A percentile compares a stretch with the other conserved stretches of the same genome.
Conservation (phyloP, 2,888 invertebrate species). For the Drosophila ustulata region DNA sequence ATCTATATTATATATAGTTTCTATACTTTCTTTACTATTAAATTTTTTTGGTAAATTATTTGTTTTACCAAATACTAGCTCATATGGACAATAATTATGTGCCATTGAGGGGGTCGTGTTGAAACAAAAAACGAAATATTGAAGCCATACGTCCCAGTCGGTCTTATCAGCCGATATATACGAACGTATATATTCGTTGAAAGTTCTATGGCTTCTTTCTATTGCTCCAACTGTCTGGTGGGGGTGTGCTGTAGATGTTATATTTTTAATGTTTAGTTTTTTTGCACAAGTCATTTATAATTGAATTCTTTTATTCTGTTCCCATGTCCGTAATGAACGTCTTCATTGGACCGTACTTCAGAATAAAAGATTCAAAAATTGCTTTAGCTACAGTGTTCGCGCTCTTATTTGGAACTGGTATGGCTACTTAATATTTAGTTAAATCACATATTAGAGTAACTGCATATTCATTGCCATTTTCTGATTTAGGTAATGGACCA, state of each 20-base stretch:
- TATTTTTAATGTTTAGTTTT: conserved; percentile 9
- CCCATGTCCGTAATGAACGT: no score
- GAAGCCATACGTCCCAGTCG: conserved; percentile 26
- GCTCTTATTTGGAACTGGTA: no score
- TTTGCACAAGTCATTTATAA: no score
- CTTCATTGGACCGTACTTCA: no score
- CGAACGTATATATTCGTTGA: conserved; percentile 7
- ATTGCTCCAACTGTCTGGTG: conserved; percentile 8
- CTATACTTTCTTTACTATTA: conserved; percentile 12
- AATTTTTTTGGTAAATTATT: background rate
- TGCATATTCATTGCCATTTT: no score
- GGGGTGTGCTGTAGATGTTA: conserved; percentile 16
- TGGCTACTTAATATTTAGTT: no score
- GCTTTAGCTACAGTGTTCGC: no score
- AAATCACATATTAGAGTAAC: no score
- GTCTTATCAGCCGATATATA: conserved; percentile 24
- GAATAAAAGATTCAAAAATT: no score
- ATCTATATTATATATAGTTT: conserved; percentile 12
- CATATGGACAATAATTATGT: conserved; percentile 17
- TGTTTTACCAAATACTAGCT: conserved; percentile 4
- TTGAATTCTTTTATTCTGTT: no score
- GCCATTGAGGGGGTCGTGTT: conserved; percentile 7
- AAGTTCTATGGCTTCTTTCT: background rate
- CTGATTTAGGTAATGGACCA: no score
- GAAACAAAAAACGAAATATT: conserved; percentile 16